These are phyloP conservation scores for Crenuchus spilurus DNA, from an alignment of 2,797 vertebrate genomes.

Conservation along the genomic window DNA sequence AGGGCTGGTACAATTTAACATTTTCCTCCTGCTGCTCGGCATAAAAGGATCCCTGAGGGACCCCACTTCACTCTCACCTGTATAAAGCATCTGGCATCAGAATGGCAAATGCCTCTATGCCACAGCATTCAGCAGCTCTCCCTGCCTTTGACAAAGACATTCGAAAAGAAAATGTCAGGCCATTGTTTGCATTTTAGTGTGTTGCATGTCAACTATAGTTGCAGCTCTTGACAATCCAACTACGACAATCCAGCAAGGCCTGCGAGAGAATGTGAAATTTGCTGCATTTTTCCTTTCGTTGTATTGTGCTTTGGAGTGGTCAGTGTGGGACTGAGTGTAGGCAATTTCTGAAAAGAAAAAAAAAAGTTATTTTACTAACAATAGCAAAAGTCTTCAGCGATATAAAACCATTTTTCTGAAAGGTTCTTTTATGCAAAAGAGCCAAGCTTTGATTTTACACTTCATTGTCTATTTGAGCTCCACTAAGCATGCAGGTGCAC, in stretches of 20 bases:
- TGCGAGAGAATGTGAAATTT: neutral
- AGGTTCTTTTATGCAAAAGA: no score
- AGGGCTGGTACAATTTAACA: slow-evolving; percentile 70
- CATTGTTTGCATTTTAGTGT: slow-evolving; percentile 45
- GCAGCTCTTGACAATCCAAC: slow-evolving; percentile 24
- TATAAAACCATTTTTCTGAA: no score
- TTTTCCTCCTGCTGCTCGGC: slow-evolving; percentile 69
- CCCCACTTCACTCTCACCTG: slow-evolving; percentile 66
- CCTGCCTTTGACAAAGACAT: slow-evolving; percentile 38
- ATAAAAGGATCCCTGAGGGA: slow-evolving; percentile 67
- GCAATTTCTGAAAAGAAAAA: no score
- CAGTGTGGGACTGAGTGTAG: neutral
- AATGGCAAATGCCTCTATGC: slow-evolving; percentile 51
- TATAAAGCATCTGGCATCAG: slow-evolving; percentile 55
- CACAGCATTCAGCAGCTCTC: slow-evolving; percentile 23
- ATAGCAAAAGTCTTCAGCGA: no score
- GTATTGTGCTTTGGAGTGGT: slow-evolving; percentile 6
- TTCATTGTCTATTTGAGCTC: no score
- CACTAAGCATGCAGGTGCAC: no score
- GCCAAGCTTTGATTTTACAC: no score
- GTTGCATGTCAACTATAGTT: slow-evolving; percentile 25
- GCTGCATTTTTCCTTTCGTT: neutral
- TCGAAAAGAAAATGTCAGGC: slow-evolving; percentile 44
- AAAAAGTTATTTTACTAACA: no score
- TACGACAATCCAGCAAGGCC: slow-evolving; percentile 19